A percentile compares a stretch with the other conserved stretches of the same genome.
These are phyloP conservation scores for Odontamblyopus lacepedii DNA, from an alignment of 2,797 vertebrate species.

Conservation along the genomic window DNA sequence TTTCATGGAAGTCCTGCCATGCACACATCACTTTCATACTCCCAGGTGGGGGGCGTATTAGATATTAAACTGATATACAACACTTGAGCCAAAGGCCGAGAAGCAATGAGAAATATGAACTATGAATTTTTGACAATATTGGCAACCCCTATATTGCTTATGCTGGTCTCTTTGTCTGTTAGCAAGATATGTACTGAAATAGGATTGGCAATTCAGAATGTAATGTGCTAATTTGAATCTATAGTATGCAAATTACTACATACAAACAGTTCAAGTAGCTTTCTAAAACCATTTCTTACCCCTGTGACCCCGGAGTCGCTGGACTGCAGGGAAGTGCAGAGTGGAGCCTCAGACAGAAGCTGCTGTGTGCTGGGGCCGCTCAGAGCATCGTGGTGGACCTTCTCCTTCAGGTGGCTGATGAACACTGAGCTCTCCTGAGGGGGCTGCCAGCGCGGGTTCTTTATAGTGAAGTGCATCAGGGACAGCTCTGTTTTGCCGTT, in stretches of 20 bases:
- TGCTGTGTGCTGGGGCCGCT: constrained; percentile 73
- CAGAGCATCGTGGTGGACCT: constrained; percentile 90
- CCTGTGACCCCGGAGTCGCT: constrained; percentile 69
- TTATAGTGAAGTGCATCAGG: constrained; percentile 99
- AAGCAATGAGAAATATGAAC: too few relatives aligned
- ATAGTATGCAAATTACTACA: neutral
- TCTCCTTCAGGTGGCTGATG: constrained; percentile 94
- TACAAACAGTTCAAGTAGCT: neutral
- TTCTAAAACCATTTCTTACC: constrained; percentile 52
- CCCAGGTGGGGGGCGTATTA: too few relatives aligned
- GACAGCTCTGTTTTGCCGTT: constrained; percentile 97
- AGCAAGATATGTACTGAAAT: neutral
- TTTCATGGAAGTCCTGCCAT: too few relatives aligned
- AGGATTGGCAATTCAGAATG: neutral
- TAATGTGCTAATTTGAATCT: neutral
- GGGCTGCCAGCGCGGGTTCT: constrained; percentile 97
- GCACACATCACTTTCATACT: too few relatives aligned
- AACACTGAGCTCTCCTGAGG: constrained; percentile 95
- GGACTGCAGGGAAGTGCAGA: constrained; percentile 83
- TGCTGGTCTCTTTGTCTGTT: neutral
- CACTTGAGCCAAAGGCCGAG: too few relatives aligned
- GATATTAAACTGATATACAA: too few relatives aligned
- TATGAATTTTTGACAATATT: neutral
- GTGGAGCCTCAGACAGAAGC: constrained; percentile 81
- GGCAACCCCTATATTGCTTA: neutral